phyloP scores from a whole-genome alignment of 2,888 invertebrate species.

The Nysson spinosus region DNA sequence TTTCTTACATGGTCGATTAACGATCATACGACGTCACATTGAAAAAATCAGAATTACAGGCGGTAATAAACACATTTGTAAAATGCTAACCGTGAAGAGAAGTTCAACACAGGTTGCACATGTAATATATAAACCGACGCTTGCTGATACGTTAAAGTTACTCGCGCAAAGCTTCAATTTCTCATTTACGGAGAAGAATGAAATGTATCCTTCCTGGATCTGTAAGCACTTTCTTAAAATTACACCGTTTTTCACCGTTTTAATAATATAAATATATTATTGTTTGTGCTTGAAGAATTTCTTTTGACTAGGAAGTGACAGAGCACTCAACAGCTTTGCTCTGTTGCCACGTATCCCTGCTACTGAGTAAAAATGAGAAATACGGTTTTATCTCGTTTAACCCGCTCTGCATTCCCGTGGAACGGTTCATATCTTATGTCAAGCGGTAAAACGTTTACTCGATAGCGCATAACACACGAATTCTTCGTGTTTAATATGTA shows the following conservation, averaged over 20 bases:
- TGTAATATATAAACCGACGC: constrained; percentile 55
- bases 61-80: constrained; percentile 16
- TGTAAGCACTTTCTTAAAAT: constrained; percentile 18
- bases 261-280: constrained; percentile 52
- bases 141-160: constrained; percentile 36
- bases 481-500: constrained; percentile 55
- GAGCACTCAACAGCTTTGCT: constrained; percentile 69
- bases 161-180: constrained; percentile 24
- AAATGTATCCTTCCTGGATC: constrained; percentile 11
- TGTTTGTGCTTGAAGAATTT: constrained; percentile 55
- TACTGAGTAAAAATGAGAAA: constrained; percentile 66
- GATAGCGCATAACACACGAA: constrained; percentile 53
- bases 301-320: constrained; percentile 75
- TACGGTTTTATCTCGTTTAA: constrained; percentile 52
- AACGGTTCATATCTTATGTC: constrained; percentile 51
- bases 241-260: constrained; percentile 34
- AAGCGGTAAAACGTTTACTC: constrained; percentile 51
- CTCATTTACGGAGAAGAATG: constrained; percentile 9
- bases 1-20: constrained; percentile 8
- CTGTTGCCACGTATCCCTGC: constrained; percentile 73
- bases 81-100: constrained; percentile 28
- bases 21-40: constrained; percentile 7
- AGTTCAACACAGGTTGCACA: constrained; percentile 49
- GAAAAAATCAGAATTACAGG: constrained; percentile 21
- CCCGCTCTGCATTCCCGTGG: constrained; percentile 18